Conservation (phyloP, 2,113 vertebrate species). For the Eolophus roseicapilla region DNA sequence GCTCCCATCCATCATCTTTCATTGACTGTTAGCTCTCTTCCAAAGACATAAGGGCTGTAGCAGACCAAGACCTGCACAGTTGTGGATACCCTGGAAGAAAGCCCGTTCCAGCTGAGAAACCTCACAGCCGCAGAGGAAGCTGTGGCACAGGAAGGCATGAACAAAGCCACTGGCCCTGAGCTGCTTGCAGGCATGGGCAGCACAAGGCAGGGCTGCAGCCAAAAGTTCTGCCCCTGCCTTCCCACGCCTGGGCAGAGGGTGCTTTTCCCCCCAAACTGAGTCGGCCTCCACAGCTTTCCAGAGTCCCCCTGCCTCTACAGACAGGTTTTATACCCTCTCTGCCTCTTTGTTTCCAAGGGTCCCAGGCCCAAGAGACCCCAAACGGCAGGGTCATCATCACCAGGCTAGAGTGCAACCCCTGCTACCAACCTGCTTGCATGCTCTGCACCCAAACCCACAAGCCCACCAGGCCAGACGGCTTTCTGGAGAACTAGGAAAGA, state of each 20-base stretch:
- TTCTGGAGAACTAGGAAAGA: not conserved
- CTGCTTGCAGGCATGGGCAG: not conserved
- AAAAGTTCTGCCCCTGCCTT: not conserved
- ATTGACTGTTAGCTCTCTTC: not conserved
- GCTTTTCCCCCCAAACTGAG: not conserved
- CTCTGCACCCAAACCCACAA: not conserved
- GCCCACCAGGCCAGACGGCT: not conserved
- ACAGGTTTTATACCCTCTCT: not conserved
- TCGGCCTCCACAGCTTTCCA: not conserved
- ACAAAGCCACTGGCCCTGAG: not conserved
- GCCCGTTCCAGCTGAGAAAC: not conserved
- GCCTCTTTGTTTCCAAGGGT: not conserved
- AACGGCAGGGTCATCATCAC: not conserved
- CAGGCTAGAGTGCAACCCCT: not conserved
- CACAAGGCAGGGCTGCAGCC: not conserved
- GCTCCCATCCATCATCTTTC: not conserved
- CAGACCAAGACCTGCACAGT: not conserved
- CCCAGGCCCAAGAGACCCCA: not conserved
- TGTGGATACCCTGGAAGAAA: constrained; percentile 10
- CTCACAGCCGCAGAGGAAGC: not conserved
- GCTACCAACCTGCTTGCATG: not conserved
- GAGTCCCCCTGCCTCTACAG: not conserved
- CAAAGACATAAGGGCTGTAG: not conserved
- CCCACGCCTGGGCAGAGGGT: not conserved
- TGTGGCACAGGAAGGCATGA: not conserved